Evolutionary conservation across 2,888 invertebrate genomes (phyloP).

Genomic region (Dexiosoma caninum): DNA sequence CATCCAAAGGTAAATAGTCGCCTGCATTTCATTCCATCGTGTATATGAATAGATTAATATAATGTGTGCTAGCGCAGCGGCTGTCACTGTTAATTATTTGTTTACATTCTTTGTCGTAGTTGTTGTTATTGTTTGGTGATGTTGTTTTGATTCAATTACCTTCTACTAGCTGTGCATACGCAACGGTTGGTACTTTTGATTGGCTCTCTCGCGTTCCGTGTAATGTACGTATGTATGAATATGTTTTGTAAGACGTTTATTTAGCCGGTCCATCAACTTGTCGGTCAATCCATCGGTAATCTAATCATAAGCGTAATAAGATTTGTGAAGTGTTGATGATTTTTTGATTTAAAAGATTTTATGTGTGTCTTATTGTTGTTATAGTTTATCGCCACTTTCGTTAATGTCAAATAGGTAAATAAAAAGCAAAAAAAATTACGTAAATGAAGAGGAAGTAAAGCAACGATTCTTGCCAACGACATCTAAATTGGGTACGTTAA

Average conservation of each 20-base stretch:
- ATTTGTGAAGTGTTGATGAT: constrained; percentile 56
- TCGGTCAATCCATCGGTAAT: constrained; percentile 42
- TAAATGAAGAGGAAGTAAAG: constrained; percentile 32
- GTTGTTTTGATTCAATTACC: constrained; percentile 57
- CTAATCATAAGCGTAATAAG: constrained; percentile 51
- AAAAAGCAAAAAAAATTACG: constrained; percentile 6
- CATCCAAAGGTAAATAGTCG: background rate
- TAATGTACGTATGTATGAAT: background rate
- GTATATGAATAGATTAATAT: constrained; percentile 11
- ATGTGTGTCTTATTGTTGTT: constrained; percentile 37
- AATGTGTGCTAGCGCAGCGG: constrained; percentile 38
- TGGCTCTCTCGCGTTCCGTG: background rate
- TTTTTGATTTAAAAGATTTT: constrained; percentile 52
- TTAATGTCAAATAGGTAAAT: constrained; percentile 61
- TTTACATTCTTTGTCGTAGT: constrained; percentile 56
- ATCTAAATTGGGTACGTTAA: constrained; percentile 26
- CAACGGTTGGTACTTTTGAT: constrained; percentile 46
- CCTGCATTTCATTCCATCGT: background rate
- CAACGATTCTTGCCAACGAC: background rate
- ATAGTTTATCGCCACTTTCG: constrained; percentile 37
- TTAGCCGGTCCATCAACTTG: constrained; percentile 30
- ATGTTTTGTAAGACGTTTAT: constrained; percentile 1
- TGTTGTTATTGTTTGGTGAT: background rate
- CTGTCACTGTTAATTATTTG: constrained; percentile 56
- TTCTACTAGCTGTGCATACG: constrained; percentile 35